phyloP scores from a whole-genome alignment of 2,113 vertebrate genomes.

The Corythornis vintsioides region DNA sequence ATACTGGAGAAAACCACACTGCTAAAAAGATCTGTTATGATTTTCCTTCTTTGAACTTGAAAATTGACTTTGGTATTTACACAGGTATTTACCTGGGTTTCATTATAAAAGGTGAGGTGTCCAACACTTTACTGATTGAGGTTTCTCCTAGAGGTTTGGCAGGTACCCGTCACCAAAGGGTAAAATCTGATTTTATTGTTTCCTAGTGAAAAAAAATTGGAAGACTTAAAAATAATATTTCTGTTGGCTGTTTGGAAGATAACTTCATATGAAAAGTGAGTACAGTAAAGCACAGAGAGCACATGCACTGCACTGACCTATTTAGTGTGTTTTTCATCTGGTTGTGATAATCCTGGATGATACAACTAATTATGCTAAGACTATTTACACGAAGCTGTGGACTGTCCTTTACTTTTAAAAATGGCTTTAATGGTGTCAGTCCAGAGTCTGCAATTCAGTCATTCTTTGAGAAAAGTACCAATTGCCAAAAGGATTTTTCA shows the following conservation, averaged over 20 bases:
- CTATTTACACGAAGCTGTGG: background rate
- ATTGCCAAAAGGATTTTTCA: background rate
- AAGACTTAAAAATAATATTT: background rate
- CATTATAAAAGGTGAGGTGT: conserved; percentile 14
- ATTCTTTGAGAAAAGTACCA: background rate
- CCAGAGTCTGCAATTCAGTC: background rate
- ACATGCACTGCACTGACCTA: background rate
- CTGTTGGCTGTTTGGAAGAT: background rate
- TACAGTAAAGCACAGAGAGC: background rate
- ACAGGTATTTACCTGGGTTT: conserved; percentile 35
- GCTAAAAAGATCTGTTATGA: background rate
- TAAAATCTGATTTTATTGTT: background rate
- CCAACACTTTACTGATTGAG: background rate
- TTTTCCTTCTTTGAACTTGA: conserved; percentile 44
- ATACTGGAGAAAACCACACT: background rate
- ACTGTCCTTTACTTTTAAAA: background rate
- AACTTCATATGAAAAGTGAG: background rate
- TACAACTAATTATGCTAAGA: background rate
- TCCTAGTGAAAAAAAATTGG: background rate
- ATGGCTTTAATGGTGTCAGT: background rate
- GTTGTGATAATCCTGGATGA: conserved; percentile 30
- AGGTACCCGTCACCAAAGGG: background rate
- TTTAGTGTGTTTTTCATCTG: conserved; percentile 8
- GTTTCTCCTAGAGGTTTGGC: conserved; percentile 26
- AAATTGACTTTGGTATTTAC: conserved; percentile 37